phyloP scores from a whole-genome alignment of 1,140 invertebrate genomes.

The Drosophila pruinosa region DNA sequence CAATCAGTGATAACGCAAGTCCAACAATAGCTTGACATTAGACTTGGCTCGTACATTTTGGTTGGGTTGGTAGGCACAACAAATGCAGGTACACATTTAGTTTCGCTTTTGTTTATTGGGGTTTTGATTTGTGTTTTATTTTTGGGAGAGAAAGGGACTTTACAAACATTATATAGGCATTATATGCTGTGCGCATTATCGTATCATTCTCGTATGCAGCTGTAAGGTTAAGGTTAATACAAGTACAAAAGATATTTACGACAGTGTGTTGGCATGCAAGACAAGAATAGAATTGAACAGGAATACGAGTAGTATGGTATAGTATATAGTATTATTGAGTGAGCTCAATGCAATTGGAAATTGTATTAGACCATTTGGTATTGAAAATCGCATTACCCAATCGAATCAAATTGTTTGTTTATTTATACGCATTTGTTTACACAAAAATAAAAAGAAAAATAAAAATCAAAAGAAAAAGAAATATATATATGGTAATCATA shows the following conservation, averaged over 20 bases:
- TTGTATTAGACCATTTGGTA: conserved; percentile 23
- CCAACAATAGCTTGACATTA: conserved; percentile 28
- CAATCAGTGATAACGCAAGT: conserved; percentile 3
- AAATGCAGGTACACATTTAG: conserved; percentile 14
- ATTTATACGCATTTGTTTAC: conserved; percentile 30
- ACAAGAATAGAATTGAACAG: conserved; percentile 21
- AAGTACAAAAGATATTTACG: conserved; percentile 15
- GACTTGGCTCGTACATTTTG: conserved; percentile 22
- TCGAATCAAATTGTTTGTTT: conserved; percentile 24
- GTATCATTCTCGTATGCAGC: conserved; percentile 21
- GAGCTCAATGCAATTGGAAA: conserved; percentile 16
- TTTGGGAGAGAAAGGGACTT: neutral
- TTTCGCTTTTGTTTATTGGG: neutral
- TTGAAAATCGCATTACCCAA: conserved; percentile 34
- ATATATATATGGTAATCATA: neutral
- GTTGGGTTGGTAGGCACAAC: conserved; percentile 9
- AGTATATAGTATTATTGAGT: neutral
- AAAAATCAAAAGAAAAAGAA: neutral
- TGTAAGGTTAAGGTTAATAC: conserved; percentile 41
- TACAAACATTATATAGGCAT: neutral
- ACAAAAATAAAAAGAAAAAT: neutral
- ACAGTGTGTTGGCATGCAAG: conserved; percentile 31
- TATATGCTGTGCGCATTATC: conserved; percentile 1
- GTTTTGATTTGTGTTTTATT: neutral
- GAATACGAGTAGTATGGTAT: neutral